phyloP scores from a whole-genome alignment of 2,797 vertebrate species.

The Orientallactaga sibirica region DNA sequence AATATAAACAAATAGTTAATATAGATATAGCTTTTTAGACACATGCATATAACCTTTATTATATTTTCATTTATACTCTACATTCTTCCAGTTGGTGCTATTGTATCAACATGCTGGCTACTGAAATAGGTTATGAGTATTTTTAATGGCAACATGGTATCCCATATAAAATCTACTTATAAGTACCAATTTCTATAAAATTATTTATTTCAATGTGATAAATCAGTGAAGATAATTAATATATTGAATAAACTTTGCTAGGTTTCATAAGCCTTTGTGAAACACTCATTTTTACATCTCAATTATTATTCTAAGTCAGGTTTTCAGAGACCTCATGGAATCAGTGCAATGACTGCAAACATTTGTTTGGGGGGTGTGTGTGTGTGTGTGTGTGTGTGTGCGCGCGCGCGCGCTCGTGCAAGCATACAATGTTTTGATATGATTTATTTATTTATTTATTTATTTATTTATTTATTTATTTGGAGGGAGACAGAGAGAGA shows the following conservation, averaged over 20 bases:
- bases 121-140: constrained; percentile 16
- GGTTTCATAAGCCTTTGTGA: not conserved
- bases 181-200: not conserved
- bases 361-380: too few relatives aligned
- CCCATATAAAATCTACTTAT: not conserved
- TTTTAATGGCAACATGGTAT: not conserved
- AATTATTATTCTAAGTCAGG: not conserved
- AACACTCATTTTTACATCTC: not conserved
- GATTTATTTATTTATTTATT: too few relatives aligned
- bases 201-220: not conserved
- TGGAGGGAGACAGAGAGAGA: too few relatives aligned
- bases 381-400: not conserved
- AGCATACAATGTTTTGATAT: too few relatives aligned
- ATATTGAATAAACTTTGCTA: too few relatives aligned
- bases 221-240: too few relatives aligned
- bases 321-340: not conserved
- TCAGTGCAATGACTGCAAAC: not conserved
- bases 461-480: too few relatives aligned
- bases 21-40: too few relatives aligned
- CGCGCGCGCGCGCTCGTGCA: too few relatives aligned
- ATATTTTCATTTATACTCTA: not conserved
- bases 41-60: too few relatives aligned
- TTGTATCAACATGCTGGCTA: not conserved
- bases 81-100: not conserved
- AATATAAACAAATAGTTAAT: not conserved